Evolutionary conservation across 1,140 invertebrate genomes (phyloP).

Genomic region (Drosophila orena): DNA sequence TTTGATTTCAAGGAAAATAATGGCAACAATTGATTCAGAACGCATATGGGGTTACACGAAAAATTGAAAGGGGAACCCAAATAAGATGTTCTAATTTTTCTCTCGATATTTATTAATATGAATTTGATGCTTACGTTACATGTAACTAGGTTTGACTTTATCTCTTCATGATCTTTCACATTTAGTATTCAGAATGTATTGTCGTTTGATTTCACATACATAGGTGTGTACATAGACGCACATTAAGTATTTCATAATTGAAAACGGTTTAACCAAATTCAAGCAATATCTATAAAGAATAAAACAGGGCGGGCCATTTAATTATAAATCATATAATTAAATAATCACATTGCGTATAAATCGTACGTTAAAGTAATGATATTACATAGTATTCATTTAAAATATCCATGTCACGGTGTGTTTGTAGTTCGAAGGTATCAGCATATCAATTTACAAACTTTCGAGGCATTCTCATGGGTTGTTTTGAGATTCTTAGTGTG

Average conservation of each 20-base stretch:
- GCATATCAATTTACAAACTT: constrained; percentile 80
- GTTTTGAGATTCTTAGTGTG: constrained; percentile 53
- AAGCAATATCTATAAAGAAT: constrained; percentile 19
- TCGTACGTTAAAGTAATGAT: constrained; percentile 37
- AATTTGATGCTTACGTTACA: constrained; percentile 40
- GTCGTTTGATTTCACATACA: constrained; percentile 67
- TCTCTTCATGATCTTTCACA: constrained; percentile 60
- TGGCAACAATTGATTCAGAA: no score
- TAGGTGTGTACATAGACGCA: constrained; percentile 40
- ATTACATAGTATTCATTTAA: constrained; percentile 52
- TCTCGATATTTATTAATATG: constrained; percentile 49
- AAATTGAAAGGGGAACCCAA: no score
- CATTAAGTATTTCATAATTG: constrained; percentile 27
- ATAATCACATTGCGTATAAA: constrained; percentile 75
- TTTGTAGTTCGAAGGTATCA: constrained; percentile 60
- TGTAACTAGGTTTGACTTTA: constrained; percentile 46
- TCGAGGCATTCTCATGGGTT: constrained; percentile 50
- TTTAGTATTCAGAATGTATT: constrained; percentile 76
- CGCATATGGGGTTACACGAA: no score
- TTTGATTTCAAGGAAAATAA: no score
- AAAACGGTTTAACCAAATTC: constrained; percentile 31
- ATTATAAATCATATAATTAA: constrained; percentile 74
- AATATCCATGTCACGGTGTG: constrained; percentile 48
- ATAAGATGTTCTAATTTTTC: no score
- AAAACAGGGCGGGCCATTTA: constrained; percentile 29